Percentiles rank a stretch among this genome's conserved stretches.
phyloP scores from a whole-genome alignment of 2,113 vertebrate genomes.

The Pachypanchax playfairii region DNA sequence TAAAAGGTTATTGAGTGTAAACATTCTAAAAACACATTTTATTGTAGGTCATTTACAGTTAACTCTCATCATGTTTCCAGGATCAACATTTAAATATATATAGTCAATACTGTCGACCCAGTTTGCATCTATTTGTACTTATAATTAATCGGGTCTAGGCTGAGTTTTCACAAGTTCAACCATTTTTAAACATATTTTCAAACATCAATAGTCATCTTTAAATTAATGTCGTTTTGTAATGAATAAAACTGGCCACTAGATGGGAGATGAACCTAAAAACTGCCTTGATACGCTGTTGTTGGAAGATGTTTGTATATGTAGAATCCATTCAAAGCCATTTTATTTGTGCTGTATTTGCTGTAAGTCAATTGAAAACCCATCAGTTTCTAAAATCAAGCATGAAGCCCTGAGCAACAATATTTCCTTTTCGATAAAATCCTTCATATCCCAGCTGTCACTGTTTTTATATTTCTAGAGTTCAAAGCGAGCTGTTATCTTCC shows the following conservation, averaged over 20 bases:
- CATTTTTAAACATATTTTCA: too few relatives aligned
- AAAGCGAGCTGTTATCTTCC: not conserved
- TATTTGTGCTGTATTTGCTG: not conserved
- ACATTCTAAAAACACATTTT: not conserved
- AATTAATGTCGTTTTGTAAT: not conserved
- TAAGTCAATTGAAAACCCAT: not conserved
- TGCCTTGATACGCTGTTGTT: too few relatives aligned
- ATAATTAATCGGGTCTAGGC: too few relatives aligned
- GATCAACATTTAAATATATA: too few relatives aligned
- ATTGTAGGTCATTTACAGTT: not conserved
- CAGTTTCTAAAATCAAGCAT: not conserved
- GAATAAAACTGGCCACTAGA: slow-evolving; percentile 48
- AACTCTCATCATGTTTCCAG: not conserved
- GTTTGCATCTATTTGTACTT: too few relatives aligned
- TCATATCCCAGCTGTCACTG: too few relatives aligned
- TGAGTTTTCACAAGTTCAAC: too few relatives aligned
- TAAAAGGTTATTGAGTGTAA: slow-evolving; percentile 3
- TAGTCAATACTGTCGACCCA: too few relatives aligned
- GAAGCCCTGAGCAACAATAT: not conserved
- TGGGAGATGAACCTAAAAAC: slow-evolving; percentile 33
- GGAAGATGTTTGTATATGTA: not conserved
- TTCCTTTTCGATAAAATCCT: slow-evolving; percentile 8
- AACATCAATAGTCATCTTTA: too few relatives aligned
- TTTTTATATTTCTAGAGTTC: not conserved
- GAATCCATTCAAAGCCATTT: not conserved